Evolutionary conservation across 2,888 invertebrate genomes (phyloP), one percentile per base, ranked within the genome.

Genomic region (Coelinius sp.): DNA sequence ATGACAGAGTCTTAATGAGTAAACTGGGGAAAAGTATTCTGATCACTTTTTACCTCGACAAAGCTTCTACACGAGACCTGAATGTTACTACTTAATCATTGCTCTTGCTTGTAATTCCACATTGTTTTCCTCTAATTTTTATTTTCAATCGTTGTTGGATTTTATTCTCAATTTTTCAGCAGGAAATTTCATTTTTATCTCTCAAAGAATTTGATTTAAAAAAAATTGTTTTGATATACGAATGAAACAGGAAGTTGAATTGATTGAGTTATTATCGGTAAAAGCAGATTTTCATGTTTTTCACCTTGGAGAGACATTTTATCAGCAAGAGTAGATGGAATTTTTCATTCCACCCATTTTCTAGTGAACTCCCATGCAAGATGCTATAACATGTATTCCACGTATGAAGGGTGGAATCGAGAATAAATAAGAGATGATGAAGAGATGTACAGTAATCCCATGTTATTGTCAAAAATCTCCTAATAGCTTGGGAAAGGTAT

Each of bases 1-100:
- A 52, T 52, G 52, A 52, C 22, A n/a, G 24, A 52, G 25, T 52
- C 52, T 52, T 52, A 52, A 52, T 52, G 22, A 52, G 52, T 52
- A n/a, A 52, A 12, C 22, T 24, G 24, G 52, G 25, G 8, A 7
- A 10, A 38, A 24, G 25, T 52, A 52, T 52, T 52, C 52, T 24
- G n/a, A 22, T 24, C 52, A 52, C 22, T 52, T 52, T 49, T 24
- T 22, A 2, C 25, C 22, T 52, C 24, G 52, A 25, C 12, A 24
- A 20, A 52, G 52, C 52, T 52, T n/a, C n/a, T 3, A 4, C 2
- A 52, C 52, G 52, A 22, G 52, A 52, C 52, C 25, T 52, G 52
- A 52, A 52, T 52, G 2, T 38, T 12, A 10, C 38, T 6, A 12
- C 12, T 24, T 52, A 12, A 24, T 24, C 1, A 12, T 22, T 24